Evolutionary conservation across 2,888 invertebrate genomes (phyloP).

Genomic region (Cenopis cana): DNA sequence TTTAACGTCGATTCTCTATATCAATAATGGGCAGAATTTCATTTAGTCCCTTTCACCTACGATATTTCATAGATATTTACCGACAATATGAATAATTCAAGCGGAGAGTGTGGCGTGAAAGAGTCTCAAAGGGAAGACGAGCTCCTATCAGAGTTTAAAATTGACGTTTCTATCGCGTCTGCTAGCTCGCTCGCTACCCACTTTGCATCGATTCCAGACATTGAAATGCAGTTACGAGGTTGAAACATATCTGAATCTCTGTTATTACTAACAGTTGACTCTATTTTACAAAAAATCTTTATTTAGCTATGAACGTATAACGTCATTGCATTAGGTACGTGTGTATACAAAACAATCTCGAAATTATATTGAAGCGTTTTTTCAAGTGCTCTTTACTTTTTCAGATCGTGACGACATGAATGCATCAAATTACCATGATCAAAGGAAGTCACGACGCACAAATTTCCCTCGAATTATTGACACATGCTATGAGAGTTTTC

Average conservation of each 20-base stretch:
- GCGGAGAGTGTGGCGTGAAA: conserved; percentile 69
- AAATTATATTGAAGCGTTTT: background rate
- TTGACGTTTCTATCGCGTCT: conserved; percentile 60
- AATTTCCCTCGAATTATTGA: conserved; percentile 1
- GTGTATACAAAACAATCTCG: background rate
- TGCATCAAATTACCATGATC: conserved; percentile 33
- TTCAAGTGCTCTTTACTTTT: background rate
- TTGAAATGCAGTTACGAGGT: conserved; percentile 31
- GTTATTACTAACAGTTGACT: conserved; percentile 16
- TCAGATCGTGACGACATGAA: conserved; percentile 2
- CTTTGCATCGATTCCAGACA: conserved; percentile 38
- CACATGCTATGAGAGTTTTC: background rate
- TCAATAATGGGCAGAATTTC: conserved; percentile 45
- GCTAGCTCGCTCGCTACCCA: conserved; percentile 21
- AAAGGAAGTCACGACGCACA: conserved; percentile 29
- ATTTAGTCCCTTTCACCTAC: conserved; percentile 55
- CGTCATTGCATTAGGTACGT: too few species aligned
- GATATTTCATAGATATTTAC: conserved; percentile 73
- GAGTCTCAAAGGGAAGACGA: conserved; percentile 77
- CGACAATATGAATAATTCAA: conserved; percentile 78
- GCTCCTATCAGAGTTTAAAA: conserved; percentile 73
- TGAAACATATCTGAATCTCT: conserved; percentile 20
- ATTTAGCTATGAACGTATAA: too few species aligned
- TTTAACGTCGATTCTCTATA: conserved; percentile 48
- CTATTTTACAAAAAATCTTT: background rate